Percentiles rank a stretch among this genome's conserved stretches.
These are phyloP conservation scores for Odontocerum albicorne DNA, from an alignment of 2,888 invertebrate species.

Conservation along the genomic window DNA sequence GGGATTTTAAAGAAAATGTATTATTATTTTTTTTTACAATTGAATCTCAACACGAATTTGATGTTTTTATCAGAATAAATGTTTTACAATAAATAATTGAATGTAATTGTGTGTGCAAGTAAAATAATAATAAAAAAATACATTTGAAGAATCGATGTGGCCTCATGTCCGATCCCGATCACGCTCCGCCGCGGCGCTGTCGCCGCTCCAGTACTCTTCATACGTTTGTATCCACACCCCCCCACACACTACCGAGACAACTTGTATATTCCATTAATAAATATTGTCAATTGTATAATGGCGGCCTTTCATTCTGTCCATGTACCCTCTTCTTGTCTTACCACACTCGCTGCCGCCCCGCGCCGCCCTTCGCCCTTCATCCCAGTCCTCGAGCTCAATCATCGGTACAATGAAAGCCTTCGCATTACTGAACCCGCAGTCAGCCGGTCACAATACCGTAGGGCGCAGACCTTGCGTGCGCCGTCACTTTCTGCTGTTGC, in stretches of 20 bases:
- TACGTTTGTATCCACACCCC: constrained; percentile 56
- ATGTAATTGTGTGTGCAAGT: constrained; percentile 38
- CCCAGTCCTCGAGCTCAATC: constrained; percentile 1
- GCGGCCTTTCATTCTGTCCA: constrained; percentile 17
- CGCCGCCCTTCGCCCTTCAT: not conserved
- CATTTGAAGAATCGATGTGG: constrained; percentile 44
- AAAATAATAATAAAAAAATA: constrained; percentile 26
- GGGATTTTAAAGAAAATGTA: constrained; percentile 36
- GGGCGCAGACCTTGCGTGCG: constrained; percentile 44
- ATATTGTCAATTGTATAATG: constrained; percentile 59
- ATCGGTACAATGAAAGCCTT: constrained; percentile 53
- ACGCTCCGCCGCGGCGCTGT: constrained; percentile 42
- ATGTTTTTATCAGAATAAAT: constrained; percentile 37
- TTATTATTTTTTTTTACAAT: constrained; percentile 37
- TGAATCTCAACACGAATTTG: constrained; percentile 36
- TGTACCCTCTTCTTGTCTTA: not conserved
- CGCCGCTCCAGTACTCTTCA: constrained; percentile 45
- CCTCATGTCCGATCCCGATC: constrained; percentile 46
- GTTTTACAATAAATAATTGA: constrained; percentile 36
- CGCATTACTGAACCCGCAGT: constrained; percentile 43
- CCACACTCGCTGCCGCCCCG: constrained; percentile 1
- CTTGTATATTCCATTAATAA: constrained; percentile 60
- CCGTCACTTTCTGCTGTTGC: constrained; percentile 38
- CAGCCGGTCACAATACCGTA: constrained; percentile 51
- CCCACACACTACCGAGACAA: constrained; percentile 60